phyloP scores from a whole-genome alignment of 2,113 vertebrate genomes.

The Chaetura pelagica region DNA sequence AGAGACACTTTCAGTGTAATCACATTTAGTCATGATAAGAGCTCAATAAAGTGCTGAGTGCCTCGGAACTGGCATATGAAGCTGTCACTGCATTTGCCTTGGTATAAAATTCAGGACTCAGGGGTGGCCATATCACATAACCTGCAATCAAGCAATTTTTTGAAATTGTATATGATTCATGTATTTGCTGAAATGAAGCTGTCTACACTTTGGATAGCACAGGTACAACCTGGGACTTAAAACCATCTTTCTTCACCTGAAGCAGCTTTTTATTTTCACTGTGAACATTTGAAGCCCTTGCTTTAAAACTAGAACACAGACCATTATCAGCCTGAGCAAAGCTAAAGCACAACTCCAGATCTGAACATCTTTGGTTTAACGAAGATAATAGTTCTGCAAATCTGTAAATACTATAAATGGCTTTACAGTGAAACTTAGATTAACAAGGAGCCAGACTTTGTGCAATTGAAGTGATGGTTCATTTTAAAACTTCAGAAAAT shows the following conservation, averaged over 20 bases:
- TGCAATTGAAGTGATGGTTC: not conserved
- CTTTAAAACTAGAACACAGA: not conserved
- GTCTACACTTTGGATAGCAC: not conserved
- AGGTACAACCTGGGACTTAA: not conserved
- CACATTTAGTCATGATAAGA: not conserved
- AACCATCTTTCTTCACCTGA: not conserved
- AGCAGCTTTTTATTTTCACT: not conserved
- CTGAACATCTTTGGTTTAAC: not conserved
- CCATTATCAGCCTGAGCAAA: not conserved
- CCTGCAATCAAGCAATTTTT: not conserved
- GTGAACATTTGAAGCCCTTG: not conserved
- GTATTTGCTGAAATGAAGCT: not conserved
- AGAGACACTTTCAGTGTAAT: not conserved
- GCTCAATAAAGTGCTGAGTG: constrained; percentile 17
- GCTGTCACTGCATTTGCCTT: not conserved
- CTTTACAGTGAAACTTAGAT: not conserved
- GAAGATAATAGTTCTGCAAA: not conserved
- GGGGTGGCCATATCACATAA: not conserved
- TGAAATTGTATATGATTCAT: not conserved
- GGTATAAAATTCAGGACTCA: not conserved
- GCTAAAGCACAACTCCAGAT: not conserved
- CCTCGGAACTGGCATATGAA: not conserved
- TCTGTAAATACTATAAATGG: not conserved
- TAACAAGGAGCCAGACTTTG: not conserved
- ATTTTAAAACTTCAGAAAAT: not conserved